These are phyloP conservation scores for Agapetus fuscipes DNA, from an alignment of 2,888 invertebrate species.

Conservation along the genomic window DNA sequence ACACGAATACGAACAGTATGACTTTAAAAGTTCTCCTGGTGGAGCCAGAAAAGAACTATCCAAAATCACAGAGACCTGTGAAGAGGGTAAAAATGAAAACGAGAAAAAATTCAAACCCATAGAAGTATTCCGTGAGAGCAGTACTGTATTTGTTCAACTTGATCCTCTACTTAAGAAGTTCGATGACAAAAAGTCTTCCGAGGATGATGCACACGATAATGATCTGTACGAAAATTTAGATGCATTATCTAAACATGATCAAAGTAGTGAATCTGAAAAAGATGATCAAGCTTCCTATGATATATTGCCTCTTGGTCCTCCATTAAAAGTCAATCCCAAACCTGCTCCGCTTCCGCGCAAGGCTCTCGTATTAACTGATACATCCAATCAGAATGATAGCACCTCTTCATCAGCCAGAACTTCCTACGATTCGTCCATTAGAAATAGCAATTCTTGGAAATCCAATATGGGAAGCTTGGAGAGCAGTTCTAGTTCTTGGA, in stretches of 20 bases:
- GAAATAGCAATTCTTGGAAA: background rate
- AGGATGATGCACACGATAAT: too few species aligned
- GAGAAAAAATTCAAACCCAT: conserved; percentile 12
- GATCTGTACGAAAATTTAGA: too few species aligned
- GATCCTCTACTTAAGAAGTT: background rate
- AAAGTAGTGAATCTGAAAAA: too few species aligned
- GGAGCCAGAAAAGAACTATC: background rate
- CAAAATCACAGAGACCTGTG: background rate
- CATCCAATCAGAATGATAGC: background rate
- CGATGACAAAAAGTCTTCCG: background rate
- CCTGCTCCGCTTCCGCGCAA: background rate
- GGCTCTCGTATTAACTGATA: background rate
- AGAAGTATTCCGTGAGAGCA: conserved; percentile 10
- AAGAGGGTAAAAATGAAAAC: background rate
- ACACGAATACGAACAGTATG: conserved; percentile 12
- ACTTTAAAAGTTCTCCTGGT: conserved; percentile 8
- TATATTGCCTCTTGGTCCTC: background rate
- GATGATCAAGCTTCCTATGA: too few species aligned
- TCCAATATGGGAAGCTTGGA: background rate
- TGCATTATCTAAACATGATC: too few species aligned
- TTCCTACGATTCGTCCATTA: background rate
- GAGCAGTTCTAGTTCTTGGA: background rate
- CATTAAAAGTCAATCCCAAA: background rate
- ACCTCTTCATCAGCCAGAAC: background rate
- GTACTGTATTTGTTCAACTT: conserved; percentile 7